A percentile compares a stretch with the other conserved stretches of the same genome.
Evolutionary conservation across 30 jellyfish, hydroid and myxozoan genomes (phyloP).

Genomic region (Hydractinia echinata): DNA sequence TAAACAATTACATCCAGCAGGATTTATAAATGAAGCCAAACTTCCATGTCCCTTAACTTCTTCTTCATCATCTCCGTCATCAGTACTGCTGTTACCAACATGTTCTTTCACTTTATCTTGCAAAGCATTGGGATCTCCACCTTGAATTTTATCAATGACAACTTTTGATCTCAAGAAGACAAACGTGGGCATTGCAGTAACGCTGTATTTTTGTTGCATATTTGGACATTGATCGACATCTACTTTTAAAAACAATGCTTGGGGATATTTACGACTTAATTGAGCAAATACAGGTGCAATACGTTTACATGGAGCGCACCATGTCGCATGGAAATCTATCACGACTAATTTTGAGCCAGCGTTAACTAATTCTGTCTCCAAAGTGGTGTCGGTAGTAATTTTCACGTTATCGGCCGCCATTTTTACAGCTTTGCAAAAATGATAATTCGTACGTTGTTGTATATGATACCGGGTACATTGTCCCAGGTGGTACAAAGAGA

Average conservation of each 20-base stretch:
- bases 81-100: not conserved
- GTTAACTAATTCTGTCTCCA: conserved; percentile 54
- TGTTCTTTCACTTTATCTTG: conserved; percentile 52
- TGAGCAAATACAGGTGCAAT: conserved; percentile 71
- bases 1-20: conserved; percentile 64
- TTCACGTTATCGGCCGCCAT: conserved; percentile 15
- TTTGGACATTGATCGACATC: conserved; percentile 79
- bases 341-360: conserved; percentile 89
- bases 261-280: conserved; percentile 42
- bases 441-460: too few relatives aligned
- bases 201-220: conserved; percentile 44
- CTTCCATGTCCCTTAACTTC: conserved; percentile 64
- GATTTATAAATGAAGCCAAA: conserved; percentile 33
- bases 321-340: conserved; percentile 88
- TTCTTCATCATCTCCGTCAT: conserved; percentile 36
- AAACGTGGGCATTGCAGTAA: conserved; percentile 85
- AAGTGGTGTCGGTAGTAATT: conserved; percentile 57
- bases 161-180: conserved; percentile 55
- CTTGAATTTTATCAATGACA: conserved; percentile 60
- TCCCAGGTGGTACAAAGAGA: too few relatives aligned
- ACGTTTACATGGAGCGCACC: conserved; percentile 85
- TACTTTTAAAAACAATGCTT: conserved; percentile 73
- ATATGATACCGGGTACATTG: too few relatives aligned
- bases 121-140: conserved; percentile 67
- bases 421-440: not conserved